These are phyloP conservation scores for Erythrolamprus reginae DNA, from an alignment of 2,113 vertebrate genomes.

Conservation along the genomic window DNA sequence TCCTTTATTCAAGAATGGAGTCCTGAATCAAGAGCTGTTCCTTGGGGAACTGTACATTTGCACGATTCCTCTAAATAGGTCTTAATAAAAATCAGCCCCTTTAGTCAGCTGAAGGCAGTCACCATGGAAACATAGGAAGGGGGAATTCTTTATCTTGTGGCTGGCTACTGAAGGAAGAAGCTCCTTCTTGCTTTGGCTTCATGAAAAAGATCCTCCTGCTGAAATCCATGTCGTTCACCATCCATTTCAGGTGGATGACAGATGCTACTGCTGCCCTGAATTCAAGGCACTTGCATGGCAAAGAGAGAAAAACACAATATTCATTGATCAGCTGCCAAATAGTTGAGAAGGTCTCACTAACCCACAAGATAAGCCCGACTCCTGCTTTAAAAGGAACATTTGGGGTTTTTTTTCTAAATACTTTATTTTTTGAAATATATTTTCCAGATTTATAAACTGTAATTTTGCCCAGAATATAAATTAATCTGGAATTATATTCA, in stretches of 20 bases:
- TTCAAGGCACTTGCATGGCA: background rate
- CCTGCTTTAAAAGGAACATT: background rate
- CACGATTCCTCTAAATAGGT: background rate
- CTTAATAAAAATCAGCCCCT: background rate
- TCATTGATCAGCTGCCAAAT: background rate
- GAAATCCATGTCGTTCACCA: background rate
- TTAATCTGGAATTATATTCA: background rate
- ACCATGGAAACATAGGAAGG: slow-evolving; percentile 61
- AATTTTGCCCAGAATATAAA: background rate
- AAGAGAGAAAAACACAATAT: background rate
- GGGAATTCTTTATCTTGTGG: slow-evolving; percentile 18
- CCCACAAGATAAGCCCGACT: background rate
- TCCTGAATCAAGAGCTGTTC: background rate
- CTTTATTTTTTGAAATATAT: background rate
- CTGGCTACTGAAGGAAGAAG: slow-evolving; percentile 5
- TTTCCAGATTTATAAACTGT: background rate
- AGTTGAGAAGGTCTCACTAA: background rate
- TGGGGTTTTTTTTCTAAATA: background rate
- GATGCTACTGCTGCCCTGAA: background rate
- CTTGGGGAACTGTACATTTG: background rate
- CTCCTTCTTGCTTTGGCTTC: slow-evolving; percentile 26
- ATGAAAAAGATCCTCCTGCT: slow-evolving; percentile 2
- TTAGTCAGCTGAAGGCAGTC: slow-evolving; percentile 22
- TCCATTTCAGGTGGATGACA: background rate
- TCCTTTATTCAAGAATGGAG: background rate